These are phyloP conservation scores for Candidula unifasciata DNA, from an alignment of 2,888 invertebrate species.

Conservation along the genomic window DNA sequence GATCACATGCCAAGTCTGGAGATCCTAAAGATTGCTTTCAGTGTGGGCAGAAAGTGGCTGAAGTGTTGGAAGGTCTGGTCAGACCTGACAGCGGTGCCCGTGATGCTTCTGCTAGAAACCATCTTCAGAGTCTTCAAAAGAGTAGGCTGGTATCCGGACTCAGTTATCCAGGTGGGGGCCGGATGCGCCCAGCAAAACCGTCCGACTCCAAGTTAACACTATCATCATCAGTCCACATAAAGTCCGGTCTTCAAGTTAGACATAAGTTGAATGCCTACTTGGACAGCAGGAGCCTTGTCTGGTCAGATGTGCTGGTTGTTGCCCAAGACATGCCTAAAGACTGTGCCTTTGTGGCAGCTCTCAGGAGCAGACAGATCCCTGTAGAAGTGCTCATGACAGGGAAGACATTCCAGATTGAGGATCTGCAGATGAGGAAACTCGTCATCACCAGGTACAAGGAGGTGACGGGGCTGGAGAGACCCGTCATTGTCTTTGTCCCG, in stretches of 20 bases:
- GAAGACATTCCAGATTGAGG: conserved; percentile 36
- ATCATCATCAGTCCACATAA: neutral
- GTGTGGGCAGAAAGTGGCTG: conserved; percentile 44
- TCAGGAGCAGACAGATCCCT: conserved; percentile 35
- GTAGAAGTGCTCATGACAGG: conserved; percentile 31
- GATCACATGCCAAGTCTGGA: conserved; percentile 2
- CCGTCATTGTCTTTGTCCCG: conserved; percentile 50
- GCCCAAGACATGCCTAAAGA: neutral
- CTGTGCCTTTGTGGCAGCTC: conserved; percentile 28
- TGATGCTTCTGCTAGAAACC: neutral
- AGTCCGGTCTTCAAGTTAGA: neutral
- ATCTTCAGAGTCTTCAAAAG: neutral
- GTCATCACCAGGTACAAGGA: conserved; percentile 48
- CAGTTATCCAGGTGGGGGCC: neutral
- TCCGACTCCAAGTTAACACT: neutral
- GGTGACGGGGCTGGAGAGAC: conserved; percentile 50
- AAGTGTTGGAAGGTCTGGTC: conserved; percentile 31
- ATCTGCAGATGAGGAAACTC: conserved; percentile 22
- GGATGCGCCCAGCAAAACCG: neutral
- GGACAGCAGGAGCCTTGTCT: neutral
- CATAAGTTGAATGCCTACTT: neutral
- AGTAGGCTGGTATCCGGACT: conserved; percentile 9
- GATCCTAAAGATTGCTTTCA: conserved; percentile 36
- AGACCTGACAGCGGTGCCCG: neutral
- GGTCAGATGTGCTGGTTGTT: conserved; percentile 51